Percentiles rank a stretch among this genome's conserved stretches.
Conservation (phyloP, 2,113 vertebrate species). For the Scophthalmus maximus region DNA sequence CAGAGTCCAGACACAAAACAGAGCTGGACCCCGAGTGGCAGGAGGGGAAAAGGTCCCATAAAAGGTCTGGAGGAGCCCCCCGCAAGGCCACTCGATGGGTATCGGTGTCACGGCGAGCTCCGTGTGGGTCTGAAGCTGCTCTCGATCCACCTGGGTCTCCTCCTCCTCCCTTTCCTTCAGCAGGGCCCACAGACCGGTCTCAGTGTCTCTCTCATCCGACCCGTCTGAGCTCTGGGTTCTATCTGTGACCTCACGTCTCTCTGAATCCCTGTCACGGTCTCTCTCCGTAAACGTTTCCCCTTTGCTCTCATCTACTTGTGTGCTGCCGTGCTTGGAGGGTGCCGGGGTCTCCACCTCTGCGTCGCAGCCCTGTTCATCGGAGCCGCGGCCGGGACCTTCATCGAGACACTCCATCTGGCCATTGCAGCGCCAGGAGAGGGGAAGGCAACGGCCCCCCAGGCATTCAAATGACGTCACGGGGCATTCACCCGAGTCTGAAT, state of each 20-base stretch:
- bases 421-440: conserved; percentile 84
- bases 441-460: conserved; percentile 79
- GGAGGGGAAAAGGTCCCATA: conserved; percentile 89
- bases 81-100: conserved; percentile 80
- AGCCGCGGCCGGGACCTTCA: conserved; percentile 75
- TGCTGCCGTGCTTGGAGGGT: neutral
- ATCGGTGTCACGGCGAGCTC: conserved; percentile 13
- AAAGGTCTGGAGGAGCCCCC: conserved; percentile 85
- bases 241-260: neutral
- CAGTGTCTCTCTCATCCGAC: neutral
- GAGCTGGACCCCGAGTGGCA: conserved; percentile 34
- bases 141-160: neutral
- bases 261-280: neutral
- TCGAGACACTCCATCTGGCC: conserved; percentile 84
- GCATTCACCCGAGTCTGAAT: conserved; percentile 70
- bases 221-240: neutral
- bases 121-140: conserved; percentile 9
- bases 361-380: conserved; percentile 76
- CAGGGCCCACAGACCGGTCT: conserved; percentile 35
- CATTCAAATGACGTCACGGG: conserved; percentile 71
- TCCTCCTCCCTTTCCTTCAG: conserved; percentile 13
- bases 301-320: neutral
- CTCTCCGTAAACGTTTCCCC: neutral
- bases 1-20: conserved; percentile 87
- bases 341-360: neutral